Base-by-base conservation (phyloP, 1,140 invertebrate genomes). In the Ericerus pela region DNA sequence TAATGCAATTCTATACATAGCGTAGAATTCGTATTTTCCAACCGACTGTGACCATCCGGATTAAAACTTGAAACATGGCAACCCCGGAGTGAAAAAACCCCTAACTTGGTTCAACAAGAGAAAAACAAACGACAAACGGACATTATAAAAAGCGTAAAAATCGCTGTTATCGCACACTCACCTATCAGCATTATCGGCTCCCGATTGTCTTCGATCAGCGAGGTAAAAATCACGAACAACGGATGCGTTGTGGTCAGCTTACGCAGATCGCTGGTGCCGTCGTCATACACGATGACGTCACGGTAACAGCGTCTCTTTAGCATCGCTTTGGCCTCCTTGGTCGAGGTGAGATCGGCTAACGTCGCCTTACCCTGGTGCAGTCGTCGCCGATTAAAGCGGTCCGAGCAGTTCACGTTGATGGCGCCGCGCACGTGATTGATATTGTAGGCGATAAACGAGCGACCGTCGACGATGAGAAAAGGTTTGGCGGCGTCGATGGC, bases 401-500 rank as follows among this genome's bases (percentile, higher is more conserved):
- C 84, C 1, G 79, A 76, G 64, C 82, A 85, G 66, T 82, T 84
- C 20, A 87, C 74, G 68, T 86, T 85, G 55, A 85, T 77, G 16
- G 84, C 79, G 14, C 81, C 81, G 24, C 72, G 69, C 31, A 87
- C 77, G 66, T 88, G 84, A 60, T 75, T 76, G 27, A 77, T 72
- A 64, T 84, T 84, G 69, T 80, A 87, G 20, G 76, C 73, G 22
- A 85, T 75, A 62, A 85, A 85, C 0, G 83, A 75, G 27, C 84
- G 73, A 64, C 82, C 82, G 63, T 88, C 84, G 20, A 86, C 62
- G 0, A 85, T 60, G 2, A 84, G 68, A 37, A 78, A 72, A 30
- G 47, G 55, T 64, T 33, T 68, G 57, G 38, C 68, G 65, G 28
- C 68, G 54, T 33, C 68, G 57, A 38, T 68, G 65, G 28, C 68